Evolutionary conservation across 2,113 vertebrate species (phyloP), one percentile per base, ranked within the genome.

Genomic region (Cyphomyrus discorhynchus): DNA sequence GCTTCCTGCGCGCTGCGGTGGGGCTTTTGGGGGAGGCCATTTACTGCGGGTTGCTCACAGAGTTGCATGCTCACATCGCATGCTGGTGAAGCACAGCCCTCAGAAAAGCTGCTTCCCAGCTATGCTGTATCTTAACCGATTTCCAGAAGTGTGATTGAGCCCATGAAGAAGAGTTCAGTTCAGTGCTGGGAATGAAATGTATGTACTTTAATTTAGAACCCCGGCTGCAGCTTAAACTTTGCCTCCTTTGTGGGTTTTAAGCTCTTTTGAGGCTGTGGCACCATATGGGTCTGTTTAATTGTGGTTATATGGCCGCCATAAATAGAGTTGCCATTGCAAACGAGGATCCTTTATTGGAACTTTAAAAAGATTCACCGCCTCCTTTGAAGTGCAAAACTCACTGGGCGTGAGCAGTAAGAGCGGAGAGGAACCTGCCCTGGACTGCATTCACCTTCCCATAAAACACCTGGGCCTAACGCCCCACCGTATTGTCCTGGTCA

Each of bases 251-350:
- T 42, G 49, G 92, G 92, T 93, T 93, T 94, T 93, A 89, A 89
- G 74, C 31, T 90, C 80, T 90, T 31, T 86, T 83, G 92, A 93
- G 90, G 91, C 93, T 92, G 91, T 92, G 92, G 91, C 90, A 90
- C 94, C 96, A 95, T 90, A 94, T 95, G 95, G 94, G 91, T 94
- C 91, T 92, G 93, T 95, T 96, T 96, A 95, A 95, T 95, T 95
- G 94, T 91, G 93, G 92, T 95, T 96, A 96, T 96, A 96, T 92
- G 88, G 93, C 92, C 88, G 84, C 93, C 94, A 95, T 96, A 96
- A 96, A 96, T 93, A 89, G 92, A 93, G 91, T 91, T 90, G 90
- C 92, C 92, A 94, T 96, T 93, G 93, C 94, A 93, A 93, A 95
- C 93, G 92, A 92, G 92, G 90, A 93, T 91, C 88, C 91, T 96